A percentile compares a stretch with the other conserved stretches of the same genome.
Conservation (phyloP, 2,113 vertebrate species). For the Eubucco bourcierii region DNA sequence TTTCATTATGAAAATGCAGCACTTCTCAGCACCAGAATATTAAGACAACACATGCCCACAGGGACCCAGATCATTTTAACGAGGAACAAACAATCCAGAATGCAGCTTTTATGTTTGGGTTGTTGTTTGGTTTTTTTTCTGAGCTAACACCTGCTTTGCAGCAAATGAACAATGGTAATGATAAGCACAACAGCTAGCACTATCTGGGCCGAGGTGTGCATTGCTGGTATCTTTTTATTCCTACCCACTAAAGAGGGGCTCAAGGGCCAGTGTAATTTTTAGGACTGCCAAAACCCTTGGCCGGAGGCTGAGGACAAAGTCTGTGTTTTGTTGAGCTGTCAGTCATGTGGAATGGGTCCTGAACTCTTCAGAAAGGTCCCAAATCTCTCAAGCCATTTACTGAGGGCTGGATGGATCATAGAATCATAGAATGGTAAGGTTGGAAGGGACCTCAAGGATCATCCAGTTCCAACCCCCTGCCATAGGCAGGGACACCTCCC, state of each 20-base stretch:
- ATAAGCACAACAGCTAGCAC: not conserved
- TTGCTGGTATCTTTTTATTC: not conserved
- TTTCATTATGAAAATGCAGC: constrained; percentile 64
- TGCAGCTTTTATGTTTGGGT: constrained; percentile 15
- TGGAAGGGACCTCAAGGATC: too few species aligned
- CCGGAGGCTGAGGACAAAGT: not conserved
- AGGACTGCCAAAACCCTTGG: not conserved
- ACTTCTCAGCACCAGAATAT: constrained; percentile 55
- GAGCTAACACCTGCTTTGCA: constrained; percentile 67
- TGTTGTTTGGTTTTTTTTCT: not conserved
- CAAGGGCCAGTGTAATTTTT: not conserved
- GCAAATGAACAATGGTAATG: constrained; percentile 45
- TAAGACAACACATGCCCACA: constrained; percentile 61
- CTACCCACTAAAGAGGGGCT: not conserved
- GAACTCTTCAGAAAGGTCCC: not conserved
- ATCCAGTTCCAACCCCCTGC: too few species aligned
- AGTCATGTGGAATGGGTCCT: not conserved
- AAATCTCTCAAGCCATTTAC: not conserved
- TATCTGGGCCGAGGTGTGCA: not conserved
- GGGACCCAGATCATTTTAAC: constrained; percentile 55
- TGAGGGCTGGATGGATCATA: not conserved
- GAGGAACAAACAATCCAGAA: constrained; percentile 62
- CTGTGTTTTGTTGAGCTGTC: not conserved
- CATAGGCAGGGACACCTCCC: too few species aligned
- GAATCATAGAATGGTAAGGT: too few species aligned